Evolutionary conservation across 2,797 vertebrate species (phyloP), one percentile per base, ranked within the genome.

Genomic region (Thunnus albacares): DNA sequence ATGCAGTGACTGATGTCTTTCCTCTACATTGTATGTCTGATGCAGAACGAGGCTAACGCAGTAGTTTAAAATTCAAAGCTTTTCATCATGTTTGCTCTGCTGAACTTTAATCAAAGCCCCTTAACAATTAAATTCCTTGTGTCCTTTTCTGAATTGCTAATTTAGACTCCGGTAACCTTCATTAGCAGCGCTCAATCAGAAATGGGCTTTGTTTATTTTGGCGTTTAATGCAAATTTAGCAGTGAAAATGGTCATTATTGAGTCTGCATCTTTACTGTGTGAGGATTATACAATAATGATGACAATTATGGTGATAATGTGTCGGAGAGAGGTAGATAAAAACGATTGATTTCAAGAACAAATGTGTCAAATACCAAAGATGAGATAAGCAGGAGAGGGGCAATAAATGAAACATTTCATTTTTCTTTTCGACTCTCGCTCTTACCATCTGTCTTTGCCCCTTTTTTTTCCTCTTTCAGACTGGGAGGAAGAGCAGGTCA

Each of bases 401-500:
- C 7, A 65, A 6, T 26, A 53, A 13, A 62, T 51, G 8, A 47
- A 55, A 93, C 30, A 33, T 84, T 94, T 60, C 49, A 45, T 13
- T 63, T 33, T 33, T 33, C 30, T 33, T 33, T 33, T 33, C 5
- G 30, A 33, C 24, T 69, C 55, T 12, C 35, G 52, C 6, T 76
- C 24, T 81, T 63, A 78, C 55, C 15, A 6, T 79, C 17, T 24
- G 13, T n/a, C 61, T 67, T 67, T 30, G 28, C 14, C 62, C 5
- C 15, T 56, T 70, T 65, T 62, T 61, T 64, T 69, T 62, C 87
- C 87, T 82, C 71, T 69, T 94, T 85, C 95, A 99, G 98, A 99
- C 77, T 99, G 98, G 98, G 98, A 98, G 92, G 97, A 99, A 91
- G 98, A 99, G 62, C 97, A 98, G 92, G 98, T 99, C 92, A 98